Evolutionary conservation across 2,888 invertebrate genomes (phyloP), one percentile per base, ranked within the genome.

Genomic region (Cybosia mesomella): DNA sequence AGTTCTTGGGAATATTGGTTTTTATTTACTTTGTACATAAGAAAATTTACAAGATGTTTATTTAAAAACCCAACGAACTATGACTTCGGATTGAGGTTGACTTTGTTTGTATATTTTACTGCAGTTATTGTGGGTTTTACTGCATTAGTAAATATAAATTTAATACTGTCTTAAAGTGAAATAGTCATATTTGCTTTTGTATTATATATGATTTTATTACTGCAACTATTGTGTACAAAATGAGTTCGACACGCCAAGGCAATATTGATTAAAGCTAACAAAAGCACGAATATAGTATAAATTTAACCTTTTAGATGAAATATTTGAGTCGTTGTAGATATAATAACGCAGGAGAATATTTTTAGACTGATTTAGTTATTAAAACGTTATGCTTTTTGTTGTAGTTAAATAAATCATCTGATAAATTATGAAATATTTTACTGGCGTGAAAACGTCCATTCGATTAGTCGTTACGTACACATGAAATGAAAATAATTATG

Each of bases 301-400:
- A 86, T 85, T 88, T 85, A 87, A 85, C 87, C 83, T 90, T 90
- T 91, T 92, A 92, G 90, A 92, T 89, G 87, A 84, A 87, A 88
- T 91, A 89, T 90, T 91, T 90, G 88, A 90, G 88, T 85, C 87
- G 85, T 84, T 82, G 91, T 94, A 92, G 92, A 91, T 87, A 86
- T 89, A 88, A 86, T 89, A 88, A 85, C 77, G 86, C 92, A 90
- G 91, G 92, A 91, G 91, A 91, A 92, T 93, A 94, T 93, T 93
- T 94, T 94, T 95, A 95, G 95, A 95, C 95, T 95, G 95, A 95
- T 94, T 95, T 95, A 94, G 94, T 94, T 95, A 81, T 91, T 90
- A 92, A 92, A 93, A 90, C 79, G 91, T 94, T 93, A 93, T 92
- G 94, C 91, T 94, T 95, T 94, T 94, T 93, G 93, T 94, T 94